Evolutionary conservation across 2,797 vertebrate genomes (phyloP), one percentile per base, ranked within the genome.

Genomic region (Cephalopachus bancanus): DNA sequence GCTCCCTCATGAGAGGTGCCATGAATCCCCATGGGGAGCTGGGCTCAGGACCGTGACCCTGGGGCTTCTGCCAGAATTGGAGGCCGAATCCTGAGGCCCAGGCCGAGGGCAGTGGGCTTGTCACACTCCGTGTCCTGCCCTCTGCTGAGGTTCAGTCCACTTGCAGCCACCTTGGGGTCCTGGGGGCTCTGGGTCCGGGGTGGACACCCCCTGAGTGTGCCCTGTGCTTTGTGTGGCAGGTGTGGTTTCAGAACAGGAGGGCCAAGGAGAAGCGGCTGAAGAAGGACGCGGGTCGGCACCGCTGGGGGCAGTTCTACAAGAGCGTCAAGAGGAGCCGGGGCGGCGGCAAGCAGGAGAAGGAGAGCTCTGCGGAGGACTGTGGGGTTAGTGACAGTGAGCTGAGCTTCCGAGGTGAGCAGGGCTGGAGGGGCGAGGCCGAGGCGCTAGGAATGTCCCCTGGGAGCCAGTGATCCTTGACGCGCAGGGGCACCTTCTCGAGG

Each of bases 221-320:
- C 75, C 67, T 91, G 19, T 76, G 64, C 60, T 84, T 44, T 14
- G 78, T n/a, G 75, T 16, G 69, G 83, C 98, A 99, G 99, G 99
- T 99, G 59, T 99, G 99, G 99, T 99, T 99, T 98, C 99, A 99
- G 98, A 99, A 99, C 98, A 98, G 99, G 62, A 98, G 99, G 96
- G 99, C 99, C 75, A 99, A 99, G 98, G 99, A 99, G 98, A 99
- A 99, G 96, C 99, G 99, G 1, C 97, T 99, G 98, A 99, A 99
- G 98, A 99, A 99, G 98, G 99, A 99, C 0, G 99, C 99, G 0
- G 99, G 99, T 8, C 99, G 99, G 37, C 99, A 99, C 69, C 99
- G 99, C 97, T 99, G 99, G 99, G 99, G 99, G 6, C 99, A 99
- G 98, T 99, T 99, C 98, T 99, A 99, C 95, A 99, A 99, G 98